Evolutionary conservation across 2,113 vertebrate genomes (phyloP).

Genomic region (Hemiprocne comata): DNA sequence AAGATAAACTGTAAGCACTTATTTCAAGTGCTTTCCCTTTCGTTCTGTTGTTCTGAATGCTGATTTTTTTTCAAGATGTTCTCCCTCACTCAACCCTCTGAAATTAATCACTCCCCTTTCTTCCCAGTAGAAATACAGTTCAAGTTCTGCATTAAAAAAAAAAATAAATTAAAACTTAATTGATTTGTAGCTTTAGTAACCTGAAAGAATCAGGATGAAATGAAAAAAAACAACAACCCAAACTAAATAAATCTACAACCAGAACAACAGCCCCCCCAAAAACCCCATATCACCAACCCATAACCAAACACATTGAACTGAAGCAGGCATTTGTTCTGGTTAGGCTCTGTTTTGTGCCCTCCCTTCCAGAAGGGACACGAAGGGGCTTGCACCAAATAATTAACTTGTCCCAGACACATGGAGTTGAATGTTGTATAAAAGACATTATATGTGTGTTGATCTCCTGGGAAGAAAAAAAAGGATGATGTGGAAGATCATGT

Average conservation of each 20-base stretch:
- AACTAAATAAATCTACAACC: not conserved
- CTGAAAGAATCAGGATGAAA: not conserved
- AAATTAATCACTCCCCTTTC: not conserved
- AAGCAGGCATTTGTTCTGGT: not conserved
- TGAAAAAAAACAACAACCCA: too few species aligned
- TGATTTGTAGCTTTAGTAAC: not conserved
- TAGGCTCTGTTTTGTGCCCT: not conserved
- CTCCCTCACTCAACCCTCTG: not conserved
- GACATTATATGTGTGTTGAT: not conserved
- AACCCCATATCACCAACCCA: not conserved
- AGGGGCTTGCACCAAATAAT: not conserved
- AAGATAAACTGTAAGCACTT: not conserved
- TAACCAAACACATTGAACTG: not conserved
- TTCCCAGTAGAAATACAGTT: not conserved
- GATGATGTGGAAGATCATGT: not conserved
- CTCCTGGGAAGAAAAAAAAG: not conserved
- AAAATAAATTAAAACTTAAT: not conserved
- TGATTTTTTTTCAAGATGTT: not conserved
- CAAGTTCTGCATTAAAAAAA: not conserved
- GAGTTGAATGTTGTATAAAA: not conserved
- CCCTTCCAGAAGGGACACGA: not conserved
- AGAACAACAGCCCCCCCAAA: not conserved
- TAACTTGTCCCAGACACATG: not conserved
- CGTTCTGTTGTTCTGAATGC: not conserved
- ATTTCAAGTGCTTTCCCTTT: not conserved